Conservation (phyloP, 30 jellyfish, hydroid and myxozoan genomes). For the Hydractinia echinata region DNA sequence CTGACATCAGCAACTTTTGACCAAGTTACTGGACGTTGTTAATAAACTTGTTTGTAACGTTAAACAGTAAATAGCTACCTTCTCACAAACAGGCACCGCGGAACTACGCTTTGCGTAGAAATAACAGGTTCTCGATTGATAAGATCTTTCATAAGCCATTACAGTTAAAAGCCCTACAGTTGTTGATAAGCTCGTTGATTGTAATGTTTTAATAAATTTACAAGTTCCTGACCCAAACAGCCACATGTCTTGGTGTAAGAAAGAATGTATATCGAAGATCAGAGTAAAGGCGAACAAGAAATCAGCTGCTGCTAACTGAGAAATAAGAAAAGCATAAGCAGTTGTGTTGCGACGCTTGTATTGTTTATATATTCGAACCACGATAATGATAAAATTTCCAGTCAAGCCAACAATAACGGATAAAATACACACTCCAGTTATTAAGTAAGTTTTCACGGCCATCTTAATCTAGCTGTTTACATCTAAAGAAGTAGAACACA, state of each 20-base stretch:
- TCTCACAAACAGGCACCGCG: too few species aligned
- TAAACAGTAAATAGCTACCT: too few species aligned
- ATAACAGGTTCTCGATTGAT: too few species aligned
- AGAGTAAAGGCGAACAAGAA: conserved; percentile 32
- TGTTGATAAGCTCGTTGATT: conserved; percentile 29
- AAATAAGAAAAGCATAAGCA: conserved; percentile 31
- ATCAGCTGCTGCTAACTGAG: conserved; percentile 36
- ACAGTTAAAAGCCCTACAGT: conserved; percentile 15
- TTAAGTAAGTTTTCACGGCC: background rate
- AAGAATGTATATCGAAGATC: conserved; percentile 20
- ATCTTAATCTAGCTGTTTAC: background rate
- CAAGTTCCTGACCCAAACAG: conserved; percentile 20
- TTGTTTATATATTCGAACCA: conserved; percentile 28
- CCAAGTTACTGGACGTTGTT: too few species aligned
- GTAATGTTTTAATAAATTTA: conserved; percentile 9
- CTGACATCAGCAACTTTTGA: too few species aligned
- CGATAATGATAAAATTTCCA: conserved; percentile 22
- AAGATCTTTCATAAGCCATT: conserved; percentile 38
- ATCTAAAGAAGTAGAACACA: too few species aligned
- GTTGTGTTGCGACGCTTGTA: conserved; percentile 20
- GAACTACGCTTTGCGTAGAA: too few species aligned
- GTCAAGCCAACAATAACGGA: conserved; percentile 31
- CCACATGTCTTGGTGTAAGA: conserved; percentile 4
- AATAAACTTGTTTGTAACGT: too few species aligned
- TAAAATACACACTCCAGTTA: conserved; percentile 13